Conservation (phyloP, 92 coral and sea anemone species). For the Phenganax marumi region DNA sequence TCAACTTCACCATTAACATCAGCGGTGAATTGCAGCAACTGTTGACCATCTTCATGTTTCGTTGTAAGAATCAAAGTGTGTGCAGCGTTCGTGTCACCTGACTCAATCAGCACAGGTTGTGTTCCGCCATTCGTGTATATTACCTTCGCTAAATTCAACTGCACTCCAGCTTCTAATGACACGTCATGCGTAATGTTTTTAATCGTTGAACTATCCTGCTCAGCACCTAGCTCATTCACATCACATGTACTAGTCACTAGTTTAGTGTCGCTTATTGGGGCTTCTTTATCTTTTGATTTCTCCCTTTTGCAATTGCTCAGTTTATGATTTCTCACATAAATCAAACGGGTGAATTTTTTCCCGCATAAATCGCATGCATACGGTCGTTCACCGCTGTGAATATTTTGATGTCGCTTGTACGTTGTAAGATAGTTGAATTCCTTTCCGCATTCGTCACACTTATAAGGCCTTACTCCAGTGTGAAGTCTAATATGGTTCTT, state of each 20-base stretch:
- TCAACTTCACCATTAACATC: background rate
- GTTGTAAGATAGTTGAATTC: slow-evolving; percentile 97
- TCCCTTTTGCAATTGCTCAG: slow-evolving; percentile 64
- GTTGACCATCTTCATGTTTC: background rate
- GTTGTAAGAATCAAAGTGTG: slow-evolving; percentile 39
- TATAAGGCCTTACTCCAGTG: slow-evolving; percentile 96
- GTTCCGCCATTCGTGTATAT: slow-evolving; percentile 15
- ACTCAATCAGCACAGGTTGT: slow-evolving; percentile 23
- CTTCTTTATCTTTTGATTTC: slow-evolving; percentile 5
- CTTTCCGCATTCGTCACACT: slow-evolving; percentile 87
- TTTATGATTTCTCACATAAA: slow-evolving; percentile 86
- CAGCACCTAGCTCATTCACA: background rate
- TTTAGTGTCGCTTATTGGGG: slow-evolving; percentile 26
- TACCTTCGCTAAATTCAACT: slow-evolving; percentile 22
- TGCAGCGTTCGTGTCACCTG: slow-evolving; percentile 19
- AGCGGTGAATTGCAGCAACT: background rate
- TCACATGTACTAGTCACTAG: slow-evolving; percentile 8
- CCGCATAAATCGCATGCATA: slow-evolving; percentile 86
- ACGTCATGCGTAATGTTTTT: slow-evolving; percentile 26
- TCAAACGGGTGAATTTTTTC: slow-evolving; percentile 89
- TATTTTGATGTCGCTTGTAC: slow-evolving; percentile 95
- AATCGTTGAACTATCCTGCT: slow-evolving; percentile 1
- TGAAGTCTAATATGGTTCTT: slow-evolving; percentile 89
- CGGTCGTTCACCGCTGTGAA: slow-evolving; percentile 95
- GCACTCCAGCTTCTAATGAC: slow-evolving; percentile 17